Percentiles rank a stretch among this genome's conserved stretches.
Evolutionary conservation across 2,113 vertebrate genomes (phyloP).

Genomic region (Lophius piscatorius): DNA sequence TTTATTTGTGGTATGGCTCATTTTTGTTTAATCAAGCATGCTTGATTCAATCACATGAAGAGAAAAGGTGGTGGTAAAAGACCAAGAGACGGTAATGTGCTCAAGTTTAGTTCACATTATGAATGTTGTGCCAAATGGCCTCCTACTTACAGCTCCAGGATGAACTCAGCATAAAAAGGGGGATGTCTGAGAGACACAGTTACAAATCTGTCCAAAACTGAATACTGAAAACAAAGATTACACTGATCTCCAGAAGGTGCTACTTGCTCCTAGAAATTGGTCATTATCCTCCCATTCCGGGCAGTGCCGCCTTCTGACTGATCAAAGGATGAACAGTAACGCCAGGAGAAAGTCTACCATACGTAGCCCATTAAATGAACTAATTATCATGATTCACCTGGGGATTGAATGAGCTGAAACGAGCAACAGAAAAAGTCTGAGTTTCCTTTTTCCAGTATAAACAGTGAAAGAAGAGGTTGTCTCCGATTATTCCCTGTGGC

Average conservation of each 20-base stretch:
- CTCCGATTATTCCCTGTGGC: not conserved
- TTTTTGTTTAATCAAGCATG: not conserved
- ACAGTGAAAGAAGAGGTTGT: constrained; percentile 17
- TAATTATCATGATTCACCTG: constrained; percentile 37
- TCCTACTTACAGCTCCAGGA: constrained; percentile 43
- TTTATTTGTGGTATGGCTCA: not conserved
- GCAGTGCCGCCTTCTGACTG: constrained; percentile 30
- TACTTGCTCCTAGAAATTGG: constrained; percentile 20
- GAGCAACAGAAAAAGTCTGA: constrained; percentile 33
- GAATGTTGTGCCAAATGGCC: constrained; percentile 13
- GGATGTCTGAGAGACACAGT: constrained; percentile 39
- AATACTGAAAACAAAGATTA: constrained; percentile 34
- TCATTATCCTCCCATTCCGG: constrained; percentile 37
- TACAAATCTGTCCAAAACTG: constrained; percentile 9
- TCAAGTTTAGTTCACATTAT: constrained; percentile 2
- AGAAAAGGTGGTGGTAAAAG: not conserved
- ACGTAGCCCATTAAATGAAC: constrained; percentile 9
- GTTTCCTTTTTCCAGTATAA: constrained; percentile 7
- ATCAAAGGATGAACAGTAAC: constrained; percentile 12
- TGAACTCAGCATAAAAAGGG: constrained; percentile 28
- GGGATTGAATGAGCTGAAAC: constrained; percentile 7
- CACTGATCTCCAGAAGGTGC: constrained; percentile 37
- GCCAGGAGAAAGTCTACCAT: constrained; percentile 20
- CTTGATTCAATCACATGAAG: too few species aligned
- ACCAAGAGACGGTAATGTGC: constrained; percentile 1